These are phyloP conservation scores for Seriola rivoliana DNA, from an alignment of 2,113 vertebrate genomes.

Conservation along the genomic window DNA sequence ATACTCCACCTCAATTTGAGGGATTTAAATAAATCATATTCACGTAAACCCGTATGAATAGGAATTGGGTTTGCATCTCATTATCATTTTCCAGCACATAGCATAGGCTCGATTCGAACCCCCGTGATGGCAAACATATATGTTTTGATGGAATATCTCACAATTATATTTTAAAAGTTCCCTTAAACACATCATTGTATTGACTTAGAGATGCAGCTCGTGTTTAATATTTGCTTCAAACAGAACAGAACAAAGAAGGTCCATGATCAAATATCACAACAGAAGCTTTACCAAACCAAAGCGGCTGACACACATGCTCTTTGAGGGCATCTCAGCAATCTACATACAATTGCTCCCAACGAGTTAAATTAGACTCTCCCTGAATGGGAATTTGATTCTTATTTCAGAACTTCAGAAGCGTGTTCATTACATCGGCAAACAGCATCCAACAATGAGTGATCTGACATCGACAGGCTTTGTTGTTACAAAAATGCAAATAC, in stretches of 20 bases:
- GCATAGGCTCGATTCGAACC: background rate
- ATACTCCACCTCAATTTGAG: background rate
- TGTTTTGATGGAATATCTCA: background rate
- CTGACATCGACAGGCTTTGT: constrained; percentile 83
- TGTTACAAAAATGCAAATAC: constrained; percentile 85
- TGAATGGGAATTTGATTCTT: constrained; percentile 76
- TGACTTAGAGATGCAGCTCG: background rate
- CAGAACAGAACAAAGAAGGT: constrained; percentile 10
- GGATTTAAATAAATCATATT: constrained; percentile 24
- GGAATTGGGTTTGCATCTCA: constrained; percentile 1
- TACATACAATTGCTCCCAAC: constrained; percentile 40
- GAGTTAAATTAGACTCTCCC: constrained; percentile 77
- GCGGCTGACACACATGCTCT: constrained; percentile 40
- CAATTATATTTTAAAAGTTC: background rate
- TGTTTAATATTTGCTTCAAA: constrained; percentile 2
- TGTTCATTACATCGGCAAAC: constrained; percentile 79
- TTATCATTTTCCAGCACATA: background rate
- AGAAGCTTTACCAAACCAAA: constrained; percentile 18
- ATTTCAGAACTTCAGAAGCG: constrained; percentile 79
- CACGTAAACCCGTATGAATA: background rate
- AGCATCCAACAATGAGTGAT: constrained; percentile 77
- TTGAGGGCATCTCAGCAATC: constrained; percentile 53
- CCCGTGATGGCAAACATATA: background rate
- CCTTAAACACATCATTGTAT: background rate
- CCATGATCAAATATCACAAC: constrained; percentile 34